A percentile compares a stretch with the other conserved stretches of the same genome.
phyloP scores from a whole-genome alignment of 1,140 invertebrate species.

The Gryllus bimaculatus region DNA sequence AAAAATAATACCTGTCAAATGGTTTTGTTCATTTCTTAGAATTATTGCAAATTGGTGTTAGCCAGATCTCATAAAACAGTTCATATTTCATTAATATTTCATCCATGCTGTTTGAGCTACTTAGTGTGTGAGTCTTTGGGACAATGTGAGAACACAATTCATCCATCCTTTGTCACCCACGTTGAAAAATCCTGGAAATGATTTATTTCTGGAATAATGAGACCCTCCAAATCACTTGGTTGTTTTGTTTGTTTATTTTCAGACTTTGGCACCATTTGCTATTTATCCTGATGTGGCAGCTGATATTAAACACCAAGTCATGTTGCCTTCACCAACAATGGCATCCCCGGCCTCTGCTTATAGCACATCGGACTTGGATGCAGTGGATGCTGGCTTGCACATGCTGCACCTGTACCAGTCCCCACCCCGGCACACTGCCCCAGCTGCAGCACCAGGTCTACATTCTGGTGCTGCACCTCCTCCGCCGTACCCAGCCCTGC shows the following conservation, averaged over 20 bases:
- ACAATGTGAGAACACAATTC: no score
- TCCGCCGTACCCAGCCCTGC: constrained; percentile 65
- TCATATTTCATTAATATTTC: no score
- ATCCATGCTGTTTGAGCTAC: no score
- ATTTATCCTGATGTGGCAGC: constrained; percentile 27
- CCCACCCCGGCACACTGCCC: constrained; percentile 33
- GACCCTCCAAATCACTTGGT: no score
- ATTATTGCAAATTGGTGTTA: no score
- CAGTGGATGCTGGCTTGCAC: constrained; percentile 38
- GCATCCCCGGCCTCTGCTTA: constrained; percentile 20
- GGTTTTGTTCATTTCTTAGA: no score
- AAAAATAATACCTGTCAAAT: no score
- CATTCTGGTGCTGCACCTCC: constrained; percentile 54
- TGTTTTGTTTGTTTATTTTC: neutral
- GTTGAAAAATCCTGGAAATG: no score
- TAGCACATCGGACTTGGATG: constrained; percentile 41
- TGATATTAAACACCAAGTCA: constrained; percentile 19
- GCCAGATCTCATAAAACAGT: no score
- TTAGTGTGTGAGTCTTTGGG: no score
- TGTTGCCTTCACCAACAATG: constrained; percentile 19
- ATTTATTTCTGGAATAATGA: no score
- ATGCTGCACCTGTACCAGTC: constrained; percentile 67
- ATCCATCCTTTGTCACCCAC: no score
- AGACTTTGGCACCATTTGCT: neutral
- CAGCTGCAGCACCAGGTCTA: constrained; percentile 68